Conservation (phyloP, 2,113 vertebrate genomes). For the Ploceus nigricollis region DNA sequence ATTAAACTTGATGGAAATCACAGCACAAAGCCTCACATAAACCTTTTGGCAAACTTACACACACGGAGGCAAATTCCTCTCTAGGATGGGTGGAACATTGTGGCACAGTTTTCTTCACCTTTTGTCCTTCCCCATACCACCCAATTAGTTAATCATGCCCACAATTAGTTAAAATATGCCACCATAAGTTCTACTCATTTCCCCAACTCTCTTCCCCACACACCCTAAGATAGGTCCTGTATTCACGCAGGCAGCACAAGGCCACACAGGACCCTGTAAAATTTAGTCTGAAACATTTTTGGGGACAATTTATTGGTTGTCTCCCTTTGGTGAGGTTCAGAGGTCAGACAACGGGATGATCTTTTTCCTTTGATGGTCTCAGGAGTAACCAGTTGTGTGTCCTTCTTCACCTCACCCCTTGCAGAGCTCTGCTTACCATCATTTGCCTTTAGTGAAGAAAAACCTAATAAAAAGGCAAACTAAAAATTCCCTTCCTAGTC, state of each 20-base stretch:
- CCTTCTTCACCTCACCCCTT: neutral
- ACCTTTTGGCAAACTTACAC: neutral
- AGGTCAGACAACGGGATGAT: neutral
- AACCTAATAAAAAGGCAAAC: neutral
- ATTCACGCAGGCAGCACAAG: neutral
- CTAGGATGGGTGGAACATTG: neutral
- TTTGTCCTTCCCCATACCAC: neutral
- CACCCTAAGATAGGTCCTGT: fast-evolving
- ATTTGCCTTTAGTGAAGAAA: neutral
- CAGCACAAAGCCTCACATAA: neutral
- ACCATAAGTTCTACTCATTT: neutral
- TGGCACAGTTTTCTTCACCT: neutral
- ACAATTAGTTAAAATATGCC: neutral
- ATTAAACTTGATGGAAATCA: neutral
- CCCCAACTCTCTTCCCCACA: fast-evolving
- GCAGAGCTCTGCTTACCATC: neutral
- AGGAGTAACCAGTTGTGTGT: neutral
- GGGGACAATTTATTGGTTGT: neutral
- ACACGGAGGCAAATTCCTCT: fast-evolving
- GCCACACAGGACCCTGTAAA: neutral
- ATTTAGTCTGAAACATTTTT: neutral
- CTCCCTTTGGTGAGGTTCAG: neutral
- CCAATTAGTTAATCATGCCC: neutral
- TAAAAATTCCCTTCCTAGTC: neutral
- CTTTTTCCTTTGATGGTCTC: neutral